phyloP scores from a whole-genome alignment of 2,888 invertebrate species.

The Stenodera caucasica region DNA sequence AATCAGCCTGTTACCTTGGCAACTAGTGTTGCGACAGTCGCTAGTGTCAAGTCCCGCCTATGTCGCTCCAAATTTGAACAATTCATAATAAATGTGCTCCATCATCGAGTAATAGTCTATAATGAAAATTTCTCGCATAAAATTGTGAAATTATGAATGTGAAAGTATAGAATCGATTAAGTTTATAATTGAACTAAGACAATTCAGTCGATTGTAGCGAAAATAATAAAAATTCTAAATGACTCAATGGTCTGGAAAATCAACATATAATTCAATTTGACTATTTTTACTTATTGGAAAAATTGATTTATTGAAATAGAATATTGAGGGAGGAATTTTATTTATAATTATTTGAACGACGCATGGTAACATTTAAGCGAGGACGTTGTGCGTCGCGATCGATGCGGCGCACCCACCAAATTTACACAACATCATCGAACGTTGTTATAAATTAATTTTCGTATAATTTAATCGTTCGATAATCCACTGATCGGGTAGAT shows the following conservation, averaged over 20 bases:
- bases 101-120: too few relatives aligned
- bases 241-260: not conserved
- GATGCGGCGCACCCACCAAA: slow-evolving; percentile 22
- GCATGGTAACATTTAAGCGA: slow-evolving; percentile 30
- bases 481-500: not conserved
- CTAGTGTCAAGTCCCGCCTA: too few relatives aligned
- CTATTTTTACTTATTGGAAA: too few relatives aligned
- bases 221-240: not conserved
- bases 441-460: not conserved
- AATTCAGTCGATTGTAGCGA: not conserved
- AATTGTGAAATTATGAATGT: not conserved
- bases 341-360: slow-evolving; percentile 17
- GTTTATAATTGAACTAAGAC: not conserved
- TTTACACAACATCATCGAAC: slow-evolving; percentile 12
- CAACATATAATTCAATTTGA: not conserved
- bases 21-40: too few relatives aligned
- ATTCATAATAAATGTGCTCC: too few relatives aligned
- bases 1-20: too few relatives aligned
- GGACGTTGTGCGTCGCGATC: slow-evolving; percentile 27
- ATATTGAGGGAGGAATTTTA: not conserved
- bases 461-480: not conserved
- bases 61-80: too few relatives aligned
- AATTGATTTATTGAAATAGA: not conserved
- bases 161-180: not conserved
- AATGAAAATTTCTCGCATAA: too few relatives aligned